Conservation (phyloP, 2,888 invertebrate genomes). For the Opisthograptis luteolata region DNA sequence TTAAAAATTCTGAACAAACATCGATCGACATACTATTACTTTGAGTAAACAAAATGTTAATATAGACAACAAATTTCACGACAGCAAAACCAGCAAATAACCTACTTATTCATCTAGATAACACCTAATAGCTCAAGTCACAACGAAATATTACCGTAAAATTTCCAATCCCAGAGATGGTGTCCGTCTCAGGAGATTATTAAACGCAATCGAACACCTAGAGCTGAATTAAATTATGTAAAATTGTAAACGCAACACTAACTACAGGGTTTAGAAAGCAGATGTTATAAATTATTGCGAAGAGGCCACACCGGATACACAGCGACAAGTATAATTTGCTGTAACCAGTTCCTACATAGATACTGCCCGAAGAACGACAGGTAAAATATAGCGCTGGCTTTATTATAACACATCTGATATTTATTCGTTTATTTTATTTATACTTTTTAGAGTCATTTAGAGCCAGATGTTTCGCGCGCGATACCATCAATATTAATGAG, state of each 20-base stretch:
- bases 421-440: conserved; percentile 27
- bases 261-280: conserved; percentile 68
- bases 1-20: too few relatives aligned
- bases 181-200: conserved; percentile 4
- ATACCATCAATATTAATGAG: conserved; percentile 59
- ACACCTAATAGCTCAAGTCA: conserved; percentile 1
- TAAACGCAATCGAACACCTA: conserved; percentile 8
- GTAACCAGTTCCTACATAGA: conserved; percentile 56
- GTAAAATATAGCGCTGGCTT: conserved; percentile 36
- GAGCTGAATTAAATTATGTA: conserved; percentile 18
- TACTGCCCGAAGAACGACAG: conserved; percentile 36
- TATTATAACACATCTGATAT: conserved; percentile 38
- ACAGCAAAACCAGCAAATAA: neutral
- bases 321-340: conserved; percentile 68
- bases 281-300: conserved; percentile 67
- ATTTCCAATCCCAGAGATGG: neutral
- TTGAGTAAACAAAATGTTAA: too few relatives aligned
- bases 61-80: too few relatives aligned
- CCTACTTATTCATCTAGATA: neutral
- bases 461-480: conserved; percentile 60
- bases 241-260: conserved; percentile 33
- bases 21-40: too few relatives aligned
- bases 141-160: conserved; percentile 1
- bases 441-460: conserved; percentile 41
- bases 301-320: conserved; percentile 65